Evolutionary conservation across 2,797 vertebrate genomes (phyloP).

Genomic region (Emydoidea blandingii): DNA sequence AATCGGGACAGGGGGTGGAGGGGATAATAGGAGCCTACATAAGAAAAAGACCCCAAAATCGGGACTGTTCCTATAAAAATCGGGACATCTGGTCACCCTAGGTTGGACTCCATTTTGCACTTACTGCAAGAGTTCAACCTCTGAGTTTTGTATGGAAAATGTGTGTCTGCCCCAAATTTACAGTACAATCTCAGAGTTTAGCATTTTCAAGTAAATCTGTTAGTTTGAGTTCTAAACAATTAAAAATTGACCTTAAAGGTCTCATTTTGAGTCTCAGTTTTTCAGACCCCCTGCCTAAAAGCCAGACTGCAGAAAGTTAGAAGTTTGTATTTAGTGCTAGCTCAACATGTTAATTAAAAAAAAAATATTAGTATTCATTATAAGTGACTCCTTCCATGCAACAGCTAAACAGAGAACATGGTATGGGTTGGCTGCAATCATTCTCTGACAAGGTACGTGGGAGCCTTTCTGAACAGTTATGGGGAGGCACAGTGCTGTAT

Average conservation of each 20-base stretch:
- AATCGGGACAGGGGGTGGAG: background rate
- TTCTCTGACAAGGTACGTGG: background rate
- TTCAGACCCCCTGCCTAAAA: background rate
- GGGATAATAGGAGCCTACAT: too few relatives aligned
- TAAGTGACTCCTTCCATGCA: background rate
- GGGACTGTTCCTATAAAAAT: too few relatives aligned
- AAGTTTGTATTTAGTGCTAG: background rate
- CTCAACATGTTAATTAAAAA: background rate
- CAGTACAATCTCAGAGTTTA: background rate
- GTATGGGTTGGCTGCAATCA: background rate
- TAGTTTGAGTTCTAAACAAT: background rate
- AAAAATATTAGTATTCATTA: background rate
- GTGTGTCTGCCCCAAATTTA: accelerated
- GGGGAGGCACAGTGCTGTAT: background rate
- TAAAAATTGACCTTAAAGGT: background rate
- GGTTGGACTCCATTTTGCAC: background rate
- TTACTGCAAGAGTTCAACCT: background rate
- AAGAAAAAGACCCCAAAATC: too few relatives aligned
- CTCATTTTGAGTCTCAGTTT: background rate
- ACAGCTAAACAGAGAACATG: background rate
- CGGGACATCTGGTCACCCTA: background rate
- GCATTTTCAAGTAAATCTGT: background rate
- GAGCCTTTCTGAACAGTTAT: background rate
- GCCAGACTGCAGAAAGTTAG: background rate
- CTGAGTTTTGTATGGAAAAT: background rate